These are phyloP conservation scores for Brachyptera putata DNA, from an alignment of 2,888 invertebrate genomes.

Conservation along the genomic window DNA sequence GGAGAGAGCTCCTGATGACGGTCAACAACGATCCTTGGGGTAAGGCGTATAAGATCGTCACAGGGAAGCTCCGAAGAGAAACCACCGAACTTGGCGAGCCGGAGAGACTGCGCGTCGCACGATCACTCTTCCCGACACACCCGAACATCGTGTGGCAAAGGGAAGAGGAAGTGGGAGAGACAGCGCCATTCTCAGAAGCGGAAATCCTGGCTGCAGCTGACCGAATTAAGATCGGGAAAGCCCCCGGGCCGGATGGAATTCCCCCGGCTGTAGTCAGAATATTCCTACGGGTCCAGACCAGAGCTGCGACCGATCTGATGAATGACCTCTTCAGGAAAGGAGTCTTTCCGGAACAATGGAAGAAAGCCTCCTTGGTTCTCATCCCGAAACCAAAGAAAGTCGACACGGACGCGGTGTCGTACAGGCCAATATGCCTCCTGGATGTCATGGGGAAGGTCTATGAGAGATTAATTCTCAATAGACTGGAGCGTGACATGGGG, in stretches of 20 bases:
- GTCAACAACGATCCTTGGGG: neutral
- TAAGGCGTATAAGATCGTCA: neutral
- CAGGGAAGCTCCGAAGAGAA: neutral
- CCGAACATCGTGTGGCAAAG: neutral
- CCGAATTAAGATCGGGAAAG: no score
- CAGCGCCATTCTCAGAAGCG: neutral
- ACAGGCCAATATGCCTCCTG: constrained; percentile 26
- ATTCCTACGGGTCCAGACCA: neutral
- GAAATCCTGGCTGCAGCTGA: constrained; percentile 1
- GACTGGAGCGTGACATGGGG: neutral
- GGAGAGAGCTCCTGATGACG: neutral
- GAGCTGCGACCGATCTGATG: neutral
- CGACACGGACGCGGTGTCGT: neutral
- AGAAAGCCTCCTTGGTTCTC: constrained; percentile 26
- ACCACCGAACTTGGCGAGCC: neutral
- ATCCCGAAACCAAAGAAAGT: constrained; percentile 24
- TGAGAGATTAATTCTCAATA: constrained; percentile 13
- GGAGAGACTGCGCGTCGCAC: neutral
- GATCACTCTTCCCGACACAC: neutral
- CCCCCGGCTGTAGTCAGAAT: neutral
- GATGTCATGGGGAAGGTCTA: constrained; percentile 28
- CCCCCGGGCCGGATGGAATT: neutral
- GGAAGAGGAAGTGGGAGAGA: neutral
- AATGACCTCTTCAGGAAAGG: constrained; percentile 13
- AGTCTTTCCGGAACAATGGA: constrained; percentile 28